Evolutionary conservation across 2,113 vertebrate genomes (phyloP).

Genomic region (Peromyscus californicus): DNA sequence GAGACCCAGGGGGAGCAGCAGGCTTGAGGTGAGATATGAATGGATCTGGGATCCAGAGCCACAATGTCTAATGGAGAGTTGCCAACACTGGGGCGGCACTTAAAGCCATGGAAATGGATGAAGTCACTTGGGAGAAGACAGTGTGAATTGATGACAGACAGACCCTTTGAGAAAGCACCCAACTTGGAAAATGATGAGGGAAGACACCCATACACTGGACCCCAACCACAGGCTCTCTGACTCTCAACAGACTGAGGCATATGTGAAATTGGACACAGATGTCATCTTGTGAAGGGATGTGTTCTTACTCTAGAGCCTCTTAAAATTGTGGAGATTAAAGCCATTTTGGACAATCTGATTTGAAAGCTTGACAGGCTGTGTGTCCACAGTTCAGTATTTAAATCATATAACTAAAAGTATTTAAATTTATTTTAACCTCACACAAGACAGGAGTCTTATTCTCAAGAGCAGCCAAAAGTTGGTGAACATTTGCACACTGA

Average conservation of each 20-base stretch:
- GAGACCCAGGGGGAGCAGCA: not conserved
- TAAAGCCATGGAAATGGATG: not conserved
- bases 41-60: not conserved
- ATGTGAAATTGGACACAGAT: not conserved
- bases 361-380: not conserved
- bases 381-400: not conserved
- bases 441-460: not conserved
- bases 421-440: not conserved
- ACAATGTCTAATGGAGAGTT: not conserved
- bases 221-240: not conserved
- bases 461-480: not conserved
- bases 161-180: not conserved
- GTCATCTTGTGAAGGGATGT: not conserved
- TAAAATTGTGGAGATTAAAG: not conserved
- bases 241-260: not conserved
- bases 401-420: not conserved
- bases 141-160: not conserved
- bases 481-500: not conserved
- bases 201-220: not conserved
- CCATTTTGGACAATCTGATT: not conserved
- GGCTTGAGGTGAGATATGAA: not conserved
- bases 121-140: not conserved
- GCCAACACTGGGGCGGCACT: not conserved
- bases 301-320: not conserved
- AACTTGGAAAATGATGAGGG: not conserved